Percentiles rank a stretch among this genome's conserved stretches.
Conservation (phyloP, 2,888 invertebrate genomes). For the Erynnis tages region DNA sequence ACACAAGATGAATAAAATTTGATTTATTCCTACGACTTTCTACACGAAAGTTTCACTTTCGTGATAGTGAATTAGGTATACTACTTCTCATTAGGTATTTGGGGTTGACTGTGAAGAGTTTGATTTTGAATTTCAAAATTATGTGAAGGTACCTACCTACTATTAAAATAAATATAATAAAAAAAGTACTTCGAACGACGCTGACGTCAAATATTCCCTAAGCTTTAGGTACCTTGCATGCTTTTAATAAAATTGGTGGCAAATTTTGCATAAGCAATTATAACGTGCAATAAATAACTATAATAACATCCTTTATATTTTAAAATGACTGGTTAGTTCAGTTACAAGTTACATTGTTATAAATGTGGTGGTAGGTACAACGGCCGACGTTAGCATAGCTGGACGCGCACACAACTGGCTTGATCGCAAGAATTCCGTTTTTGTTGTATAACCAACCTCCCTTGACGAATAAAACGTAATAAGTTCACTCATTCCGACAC, state of each 20-base stretch:
- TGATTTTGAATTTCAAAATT: no score
- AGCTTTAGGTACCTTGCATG: no score
- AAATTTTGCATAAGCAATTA: not conserved
- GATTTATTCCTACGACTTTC: no score
- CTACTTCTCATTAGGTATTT: no score
- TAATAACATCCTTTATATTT: not conserved
- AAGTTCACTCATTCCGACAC: conserved; percentile 7
- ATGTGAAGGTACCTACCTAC: no score
- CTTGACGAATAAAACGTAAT: conserved; percentile 9
- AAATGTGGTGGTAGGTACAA: not conserved
- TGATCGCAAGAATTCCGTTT: conserved; percentile 8
- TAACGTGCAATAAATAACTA: not conserved
- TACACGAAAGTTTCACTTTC: no score
- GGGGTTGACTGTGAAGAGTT: no score
- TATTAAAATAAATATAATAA: no score
- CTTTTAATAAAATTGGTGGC: not conserved
- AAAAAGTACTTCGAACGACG: no score
- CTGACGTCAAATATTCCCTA: no score
- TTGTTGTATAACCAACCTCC: conserved; percentile 10
- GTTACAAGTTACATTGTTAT: conserved; percentile 6
- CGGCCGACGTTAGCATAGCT: not conserved
- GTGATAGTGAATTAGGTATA: no score
- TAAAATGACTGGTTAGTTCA: conserved; percentile 6
- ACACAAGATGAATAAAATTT: no score
- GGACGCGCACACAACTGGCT: conserved; percentile 5